These are phyloP conservation scores for Caenorhabditis uteleia DNA, from an alignment of 2,888 invertebrate species.

Conservation along the genomic window DNA sequence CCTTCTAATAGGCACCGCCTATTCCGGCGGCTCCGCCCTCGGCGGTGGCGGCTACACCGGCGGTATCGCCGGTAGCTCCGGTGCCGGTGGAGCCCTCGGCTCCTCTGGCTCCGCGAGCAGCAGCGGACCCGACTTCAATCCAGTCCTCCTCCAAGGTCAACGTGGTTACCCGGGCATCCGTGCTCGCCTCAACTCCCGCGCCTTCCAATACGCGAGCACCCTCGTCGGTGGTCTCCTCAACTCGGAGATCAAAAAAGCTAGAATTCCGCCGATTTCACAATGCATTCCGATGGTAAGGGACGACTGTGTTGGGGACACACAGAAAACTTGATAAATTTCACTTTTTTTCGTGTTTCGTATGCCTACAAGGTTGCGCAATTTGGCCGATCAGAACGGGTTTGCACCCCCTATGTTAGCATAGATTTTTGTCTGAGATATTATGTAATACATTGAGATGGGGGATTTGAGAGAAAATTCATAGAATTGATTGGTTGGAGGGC, in stretches of 20 bases:
- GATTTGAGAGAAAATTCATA: too few species aligned
- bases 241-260: slow-evolving; percentile 58
- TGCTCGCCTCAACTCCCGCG: slow-evolving; percentile 60
- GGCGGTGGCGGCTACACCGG: slow-evolving; percentile 9
- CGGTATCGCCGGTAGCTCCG: slow-evolving; percentile 1
- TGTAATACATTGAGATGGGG: too few species aligned
- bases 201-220: slow-evolving; percentile 62
- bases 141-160: slow-evolving; percentile 50
- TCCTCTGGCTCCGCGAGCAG: slow-evolving; percentile 1
- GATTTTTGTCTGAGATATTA: too few species aligned
- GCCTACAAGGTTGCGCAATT: too few species aligned
- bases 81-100: slow-evolving; percentile 11
- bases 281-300: slow-evolving; percentile 59
- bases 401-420: too few species aligned
- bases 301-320: too few species aligned
- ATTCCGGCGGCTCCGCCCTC: slow-evolving; percentile 19
- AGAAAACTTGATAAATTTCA: too few species aligned
- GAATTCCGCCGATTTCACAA: slow-evolving; percentile 64
- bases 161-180: slow-evolving; percentile 63
- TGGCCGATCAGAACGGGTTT: too few species aligned
- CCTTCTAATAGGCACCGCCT: slow-evolving; percentile 33
- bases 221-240: slow-evolving; percentile 57
- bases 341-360: too few species aligned
- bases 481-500: too few species aligned
- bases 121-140: slow-evolving; percentile 52